Evolutionary conservation across 2,113 vertebrate genomes (phyloP), one percentile per base, ranked within the genome.

Genomic region (Zosterops lateralis): DNA sequence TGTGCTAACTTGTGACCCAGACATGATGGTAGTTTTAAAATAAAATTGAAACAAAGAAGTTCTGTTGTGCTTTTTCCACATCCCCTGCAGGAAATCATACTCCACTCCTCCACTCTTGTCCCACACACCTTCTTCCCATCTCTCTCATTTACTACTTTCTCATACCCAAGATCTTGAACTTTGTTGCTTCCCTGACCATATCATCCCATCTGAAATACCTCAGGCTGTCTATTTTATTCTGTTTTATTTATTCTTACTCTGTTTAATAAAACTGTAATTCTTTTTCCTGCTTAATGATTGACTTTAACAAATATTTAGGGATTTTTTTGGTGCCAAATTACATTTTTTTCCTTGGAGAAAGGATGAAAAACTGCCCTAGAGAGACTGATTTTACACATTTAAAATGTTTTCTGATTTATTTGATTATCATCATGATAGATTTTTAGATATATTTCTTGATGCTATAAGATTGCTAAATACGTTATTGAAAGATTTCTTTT

Each of bases 1-100:
- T 67, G 85, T 94, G 91, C 90, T 91, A 53, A 74, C 78, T 93
- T 93, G 75, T 96, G 88, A 95, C 94, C 88, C 85, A 90, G 84
- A 75, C 29, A 4, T 38, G 51, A 47, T 7, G 75, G 79, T 84
- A 51, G 51, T 75, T 95, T 94, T 84, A 91, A 95, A 92, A 86
- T 87, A 58, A 83, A 77, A 81, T 72, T 13, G 65, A 90, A 96
- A 95, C 83, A 94, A 93, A 91, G 56, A 56, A 67, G 51, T 92
- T 84, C 36, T 96, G 50, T 85, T 85, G 56, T 68, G 62, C 7
- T 38, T 93, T 92, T 84, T 62, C 28, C 8, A 14, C 36, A 57
- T 89, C 65, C 48, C 32, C 36, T 70, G 67, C 47, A 91, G 76
- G 70, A 93, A 90, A 75, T 75, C 19, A 57, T 32, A 26, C 11